These are phyloP conservation scores for Diprion similis DNA, from an alignment of 1,140 invertebrate genomes.

Conservation along the genomic window DNA sequence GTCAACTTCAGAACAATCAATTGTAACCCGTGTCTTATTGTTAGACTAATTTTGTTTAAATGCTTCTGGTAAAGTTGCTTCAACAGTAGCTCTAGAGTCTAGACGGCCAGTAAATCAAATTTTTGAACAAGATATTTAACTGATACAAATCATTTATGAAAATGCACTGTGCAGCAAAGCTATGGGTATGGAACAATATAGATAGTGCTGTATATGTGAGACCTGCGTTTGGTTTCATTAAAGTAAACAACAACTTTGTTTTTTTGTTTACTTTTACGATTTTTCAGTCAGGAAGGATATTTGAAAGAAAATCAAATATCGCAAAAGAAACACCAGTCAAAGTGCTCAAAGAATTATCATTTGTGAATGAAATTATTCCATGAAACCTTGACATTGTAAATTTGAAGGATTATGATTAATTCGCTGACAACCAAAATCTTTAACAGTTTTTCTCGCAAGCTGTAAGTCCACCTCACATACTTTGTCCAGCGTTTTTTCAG, in stretches of 20 bases:
- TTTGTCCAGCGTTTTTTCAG: slow-evolving; percentile 13
- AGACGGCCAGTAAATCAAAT: slow-evolving; percentile 29
- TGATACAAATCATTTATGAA: slow-evolving; percentile 23
- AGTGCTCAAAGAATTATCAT: slow-evolving; percentile 18
- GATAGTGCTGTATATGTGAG: background rate
- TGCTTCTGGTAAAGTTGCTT: slow-evolving; percentile 34
- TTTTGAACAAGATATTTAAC: slow-evolving; percentile 20
- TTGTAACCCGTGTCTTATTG: slow-evolving; percentile 36
- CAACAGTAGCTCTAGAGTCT: slow-evolving; percentile 21
- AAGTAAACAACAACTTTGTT: background rate
- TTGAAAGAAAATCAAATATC: slow-evolving; percentile 13
- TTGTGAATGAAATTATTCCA: slow-evolving; percentile 21
- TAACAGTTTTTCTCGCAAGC: background rate
- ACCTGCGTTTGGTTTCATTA: background rate
- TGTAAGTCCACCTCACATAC: slow-evolving; percentile 13
- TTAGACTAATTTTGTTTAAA: slow-evolving; percentile 40
- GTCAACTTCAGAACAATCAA: slow-evolving; percentile 45
- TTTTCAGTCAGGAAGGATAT: slow-evolving; percentile 14
- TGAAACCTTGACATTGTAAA: slow-evolving; percentile 20
- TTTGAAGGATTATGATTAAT: slow-evolving; percentile 17
- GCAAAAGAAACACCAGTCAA: slow-evolving; percentile 25
- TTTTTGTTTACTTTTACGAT: slow-evolving; percentile 8
- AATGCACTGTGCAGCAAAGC: slow-evolving; percentile 24
- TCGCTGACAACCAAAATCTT: slow-evolving; percentile 26
- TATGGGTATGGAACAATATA: slow-evolving; percentile 23